phyloP scores from a whole-genome alignment of 2,797 vertebrate genomes.

The Gymnothorax reevesii region DNA sequence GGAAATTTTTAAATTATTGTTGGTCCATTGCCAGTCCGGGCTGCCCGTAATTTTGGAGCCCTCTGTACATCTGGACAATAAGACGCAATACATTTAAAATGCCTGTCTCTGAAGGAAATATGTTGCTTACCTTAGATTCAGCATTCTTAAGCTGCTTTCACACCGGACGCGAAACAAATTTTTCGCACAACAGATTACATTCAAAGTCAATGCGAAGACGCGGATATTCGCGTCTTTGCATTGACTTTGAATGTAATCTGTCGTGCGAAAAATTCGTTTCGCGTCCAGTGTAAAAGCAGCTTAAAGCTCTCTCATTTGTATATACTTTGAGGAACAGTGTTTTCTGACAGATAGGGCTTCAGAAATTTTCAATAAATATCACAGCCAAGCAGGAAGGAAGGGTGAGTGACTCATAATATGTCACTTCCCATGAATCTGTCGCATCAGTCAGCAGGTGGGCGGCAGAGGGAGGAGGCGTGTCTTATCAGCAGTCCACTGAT shows the following conservation, averaged over 20 bases:
- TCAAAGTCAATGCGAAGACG: too few species aligned
- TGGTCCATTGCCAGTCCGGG: too few species aligned
- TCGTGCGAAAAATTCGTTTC: too few species aligned
- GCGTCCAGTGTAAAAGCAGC: not conserved
- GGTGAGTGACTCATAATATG: slow-evolving; percentile 24
- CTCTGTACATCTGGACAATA: too few species aligned
- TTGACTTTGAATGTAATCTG: too few species aligned
- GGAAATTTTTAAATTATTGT: too few species aligned
- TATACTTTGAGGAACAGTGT: not conserved
- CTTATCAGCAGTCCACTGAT: not conserved
- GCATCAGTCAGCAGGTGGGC: slow-evolving; percentile 16
- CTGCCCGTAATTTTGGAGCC: too few species aligned
- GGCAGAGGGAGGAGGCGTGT: not conserved
- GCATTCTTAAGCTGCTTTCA: not conserved
- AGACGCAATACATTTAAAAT: not conserved
- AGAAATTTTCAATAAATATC: not conserved
- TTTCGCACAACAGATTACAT: too few species aligned
- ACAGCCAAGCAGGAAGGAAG: slow-evolving; percentile 20
- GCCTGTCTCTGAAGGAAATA: not conserved
- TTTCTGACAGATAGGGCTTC: slow-evolving; percentile 13
- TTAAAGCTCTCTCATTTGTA: not conserved
- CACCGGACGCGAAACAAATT: too few species aligned
- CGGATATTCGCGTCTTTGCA: too few species aligned
- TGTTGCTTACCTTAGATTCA: not conserved
- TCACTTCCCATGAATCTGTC: slow-evolving; percentile 27